phyloP scores from a whole-genome alignment of 2,113 vertebrate species.

The Ranitomeya imitator region DNA sequence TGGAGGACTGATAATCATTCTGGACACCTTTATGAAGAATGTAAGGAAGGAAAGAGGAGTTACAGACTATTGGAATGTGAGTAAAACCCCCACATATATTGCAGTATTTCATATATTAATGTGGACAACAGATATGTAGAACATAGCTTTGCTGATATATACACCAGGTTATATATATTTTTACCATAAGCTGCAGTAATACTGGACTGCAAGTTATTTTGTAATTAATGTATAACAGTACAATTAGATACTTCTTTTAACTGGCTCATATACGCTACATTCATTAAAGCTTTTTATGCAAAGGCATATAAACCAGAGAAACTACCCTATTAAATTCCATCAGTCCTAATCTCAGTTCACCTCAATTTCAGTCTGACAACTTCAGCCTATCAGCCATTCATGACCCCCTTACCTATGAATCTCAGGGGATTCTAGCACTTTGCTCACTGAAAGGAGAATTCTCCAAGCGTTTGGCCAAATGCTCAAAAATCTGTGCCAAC shows the following conservation, averaged over 20 bases:
- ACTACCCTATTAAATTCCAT: conserved; percentile 3
- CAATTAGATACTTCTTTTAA: neutral
- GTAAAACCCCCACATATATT: too few species aligned
- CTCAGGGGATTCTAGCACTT: neutral
- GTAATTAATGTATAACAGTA: neutral
- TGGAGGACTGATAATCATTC: too few species aligned
- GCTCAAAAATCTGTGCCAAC: conserved; percentile 19
- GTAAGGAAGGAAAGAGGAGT: too few species aligned
- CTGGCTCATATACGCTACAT: neutral
- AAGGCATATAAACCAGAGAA: neutral
- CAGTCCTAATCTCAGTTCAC: conserved; percentile 9
- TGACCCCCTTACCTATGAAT: conserved; percentile 8
- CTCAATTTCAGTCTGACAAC: neutral
- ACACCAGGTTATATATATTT: too few species aligned
- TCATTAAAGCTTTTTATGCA: neutral
- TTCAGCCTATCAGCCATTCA: neutral
- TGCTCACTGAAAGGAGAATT: conserved; percentile 1
- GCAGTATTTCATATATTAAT: too few species aligned
- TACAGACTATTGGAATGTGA: too few species aligned
- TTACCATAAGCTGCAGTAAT: too few species aligned
- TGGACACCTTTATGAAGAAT: too few species aligned
- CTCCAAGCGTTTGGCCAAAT: conserved; percentile 21
- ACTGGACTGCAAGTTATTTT: too few species aligned
- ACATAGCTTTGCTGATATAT: too few species aligned
- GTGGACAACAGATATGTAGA: too few species aligned